Base-by-base conservation (phyloP, 2,797 vertebrate species). In the Ptychadena robeensis region DNA sequence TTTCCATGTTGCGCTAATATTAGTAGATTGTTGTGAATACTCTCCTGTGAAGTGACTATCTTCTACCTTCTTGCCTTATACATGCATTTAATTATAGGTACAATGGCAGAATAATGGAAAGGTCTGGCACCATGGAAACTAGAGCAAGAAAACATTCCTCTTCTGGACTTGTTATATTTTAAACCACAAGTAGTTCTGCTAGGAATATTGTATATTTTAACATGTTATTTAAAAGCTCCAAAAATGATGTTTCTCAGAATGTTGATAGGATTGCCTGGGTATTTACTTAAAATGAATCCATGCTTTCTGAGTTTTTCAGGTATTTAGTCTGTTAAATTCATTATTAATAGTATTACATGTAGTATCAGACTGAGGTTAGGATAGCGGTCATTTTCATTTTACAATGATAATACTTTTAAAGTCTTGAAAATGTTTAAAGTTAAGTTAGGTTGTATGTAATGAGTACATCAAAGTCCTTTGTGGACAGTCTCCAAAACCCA, bases 101-200 rank as follows among this genome's bases (percentile, higher is more conserved):
- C 68, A 72, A 73, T 78, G 61, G 74, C 15, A 65, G 74, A 72
- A 72, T 70, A 78, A 76, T 78, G 67, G 66, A 78, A 78, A 78
- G 68, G 74, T 83, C 74, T 78, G 81, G 38, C 28, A n/a, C 74
- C 68, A 83, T 83, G 68, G 81, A 71, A 83, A 78, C 81, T 31
- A 57, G 61, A 83, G 38, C 74, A 78, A 28, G 67, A 73, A 78
- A 72, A 63, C 38, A 65, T 78, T 73, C 40, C 77, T 8, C 14
- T 63, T 57, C 70, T 38, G 61, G 31, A 25, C 61, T 37, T 65
- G 69, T 72, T 72, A 78, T 77, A 70, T 82, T 71, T 77, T 76
- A 76, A 75, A 28, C 40, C 31, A 69, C 65, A 61, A 77, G 34
- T 28, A 70, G 37, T 77, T 63, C 70, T 27, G 3, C 7, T 32